phyloP scores from a whole-genome alignment of 2,888 invertebrate species.

The Dusona sp. region DNA sequence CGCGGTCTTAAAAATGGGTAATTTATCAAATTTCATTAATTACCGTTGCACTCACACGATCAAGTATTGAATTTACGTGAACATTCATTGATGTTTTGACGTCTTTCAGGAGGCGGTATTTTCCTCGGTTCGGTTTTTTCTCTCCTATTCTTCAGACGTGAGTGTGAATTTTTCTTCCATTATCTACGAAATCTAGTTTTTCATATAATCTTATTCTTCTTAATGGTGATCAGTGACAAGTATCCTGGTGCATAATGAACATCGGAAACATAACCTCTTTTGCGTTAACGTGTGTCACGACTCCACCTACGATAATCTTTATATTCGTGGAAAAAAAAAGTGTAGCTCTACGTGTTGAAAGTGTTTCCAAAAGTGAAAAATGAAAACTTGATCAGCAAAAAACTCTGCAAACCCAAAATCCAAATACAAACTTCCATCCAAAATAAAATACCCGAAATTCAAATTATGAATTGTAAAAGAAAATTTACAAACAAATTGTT shows the following conservation, averaged over 20 bases:
- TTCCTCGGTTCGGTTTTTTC: slow-evolving; percentile 93
- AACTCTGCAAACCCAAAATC: no score
- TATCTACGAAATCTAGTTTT: neutral
- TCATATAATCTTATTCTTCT: neutral
- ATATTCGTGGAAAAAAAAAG: neutral
- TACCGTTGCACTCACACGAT: slow-evolving; percentile 11
- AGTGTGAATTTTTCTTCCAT: slow-evolving; percentile 77
- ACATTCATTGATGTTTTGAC: slow-evolving; percentile 71
- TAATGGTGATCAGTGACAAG: slow-evolving; percentile 13
- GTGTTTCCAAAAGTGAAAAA: neutral
- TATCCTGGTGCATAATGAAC: slow-evolving; percentile 19
- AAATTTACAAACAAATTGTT: neutral
- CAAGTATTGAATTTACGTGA: slow-evolving; percentile 41
- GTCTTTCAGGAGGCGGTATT: slow-evolving; percentile 91
- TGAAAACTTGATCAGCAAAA: neutral
- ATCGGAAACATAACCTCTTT: slow-evolving; percentile 59
- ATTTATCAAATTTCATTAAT: slow-evolving; percentile 77
- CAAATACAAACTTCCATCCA: no score
- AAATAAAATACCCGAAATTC: no score
- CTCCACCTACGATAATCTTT: neutral
- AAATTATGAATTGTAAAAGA: no score
- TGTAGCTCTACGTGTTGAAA: neutral
- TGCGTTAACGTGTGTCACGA: slow-evolving; percentile 24
- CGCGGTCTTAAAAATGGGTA: slow-evolving; percentile 92
- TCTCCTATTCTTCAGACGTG: slow-evolving; percentile 91